Conservation (phyloP, 2,888 invertebrate species). For the Drosophila hamatofila region DNA sequence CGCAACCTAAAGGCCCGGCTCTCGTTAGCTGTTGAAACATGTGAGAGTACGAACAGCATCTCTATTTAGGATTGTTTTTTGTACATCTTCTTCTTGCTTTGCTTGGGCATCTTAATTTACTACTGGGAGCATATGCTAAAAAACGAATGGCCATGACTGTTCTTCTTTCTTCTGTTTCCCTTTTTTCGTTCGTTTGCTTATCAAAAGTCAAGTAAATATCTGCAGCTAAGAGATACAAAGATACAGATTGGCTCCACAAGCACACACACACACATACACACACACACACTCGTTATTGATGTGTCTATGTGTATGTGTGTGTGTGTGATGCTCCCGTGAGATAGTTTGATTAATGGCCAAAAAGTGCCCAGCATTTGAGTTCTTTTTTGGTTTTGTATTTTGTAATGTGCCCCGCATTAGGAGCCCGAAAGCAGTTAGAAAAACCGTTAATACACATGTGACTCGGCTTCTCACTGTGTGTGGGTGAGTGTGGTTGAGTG, state of each 20-base stretch:
- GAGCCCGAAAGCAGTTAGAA: constrained; percentile 42
- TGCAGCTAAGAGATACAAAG: constrained; percentile 65
- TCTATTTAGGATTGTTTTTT: constrained; percentile 26
- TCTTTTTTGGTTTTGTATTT: constrained; percentile 54
- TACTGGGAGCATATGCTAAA: constrained; percentile 74
- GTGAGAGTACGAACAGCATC: constrained; percentile 41
- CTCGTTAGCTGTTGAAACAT: constrained; percentile 46
- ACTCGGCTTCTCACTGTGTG: constrained; percentile 13
- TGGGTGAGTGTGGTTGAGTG: background rate
- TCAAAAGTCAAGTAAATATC: constrained; percentile 74
- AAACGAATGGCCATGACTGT: constrained; percentile 62
- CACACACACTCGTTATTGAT: constrained; percentile 45
- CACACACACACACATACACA: constrained; percentile 34
- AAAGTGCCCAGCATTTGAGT: constrained; percentile 59
- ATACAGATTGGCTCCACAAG: constrained; percentile 52
- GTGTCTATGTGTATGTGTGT: constrained; percentile 41
- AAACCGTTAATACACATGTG: constrained; percentile 70
- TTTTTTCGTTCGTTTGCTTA: constrained; percentile 39
- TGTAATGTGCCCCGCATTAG: constrained; percentile 43
- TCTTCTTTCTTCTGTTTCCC: constrained; percentile 14
- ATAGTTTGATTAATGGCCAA: constrained; percentile 84
- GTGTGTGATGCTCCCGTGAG: constrained; percentile 82
- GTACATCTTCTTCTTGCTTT: constrained; percentile 4
- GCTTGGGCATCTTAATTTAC: constrained; percentile 57
- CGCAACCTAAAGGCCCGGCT: constrained; percentile 44